Evolutionary conservation across 2,888 invertebrate species (phyloP), one percentile per base, ranked within the genome.

Genomic region (Eristalis intricaria): DNA sequence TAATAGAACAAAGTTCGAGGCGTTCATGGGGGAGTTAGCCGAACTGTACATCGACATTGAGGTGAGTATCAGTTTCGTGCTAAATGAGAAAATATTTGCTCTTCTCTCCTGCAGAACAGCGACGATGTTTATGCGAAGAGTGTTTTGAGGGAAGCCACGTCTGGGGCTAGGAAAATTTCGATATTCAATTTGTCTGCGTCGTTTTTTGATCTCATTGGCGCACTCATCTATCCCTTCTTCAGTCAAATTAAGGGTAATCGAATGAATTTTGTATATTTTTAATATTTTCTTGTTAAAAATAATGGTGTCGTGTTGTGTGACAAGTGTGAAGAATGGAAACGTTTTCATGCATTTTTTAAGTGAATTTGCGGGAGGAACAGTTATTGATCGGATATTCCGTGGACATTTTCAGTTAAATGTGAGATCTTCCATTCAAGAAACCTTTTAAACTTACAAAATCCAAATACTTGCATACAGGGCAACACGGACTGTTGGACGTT

Each of bases 181-280:
- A 90, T 91, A 65, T 90, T 91, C 77, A 92, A 91, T 90, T 89
- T 91, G 78, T 81, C 85, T 22, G 90, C 91, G 32, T 89, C 90
- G 7, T 90, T 90, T 74, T 74, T 90, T 7, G 91, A 92, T 80
- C 76, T 91, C 4, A 75, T 89, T 11, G 90, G 90, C 4, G 90
- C 90, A 4, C 60, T 91, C 38, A 69, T 91, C 69, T 90, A 90
- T 84, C 90, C 91, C 3, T 69, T 91, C 29, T 90, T 92, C 50
- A 79, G 75, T 32, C 61, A 83, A 58, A 35, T 70, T n/a, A 86
- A 75, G 75, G 71, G 86, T 86, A 58, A 50, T 8, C 8, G 5
- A 4, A 50, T 4, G n/a, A 1, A 50, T n/a, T 50, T 4, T 7
- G 5, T n/a, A 43, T 4, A n/a, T n/a, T 50, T 50, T 29, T 29